Conservation (phyloP, 1,140 invertebrate genomes). For the Littorina saxatilis region DNA sequence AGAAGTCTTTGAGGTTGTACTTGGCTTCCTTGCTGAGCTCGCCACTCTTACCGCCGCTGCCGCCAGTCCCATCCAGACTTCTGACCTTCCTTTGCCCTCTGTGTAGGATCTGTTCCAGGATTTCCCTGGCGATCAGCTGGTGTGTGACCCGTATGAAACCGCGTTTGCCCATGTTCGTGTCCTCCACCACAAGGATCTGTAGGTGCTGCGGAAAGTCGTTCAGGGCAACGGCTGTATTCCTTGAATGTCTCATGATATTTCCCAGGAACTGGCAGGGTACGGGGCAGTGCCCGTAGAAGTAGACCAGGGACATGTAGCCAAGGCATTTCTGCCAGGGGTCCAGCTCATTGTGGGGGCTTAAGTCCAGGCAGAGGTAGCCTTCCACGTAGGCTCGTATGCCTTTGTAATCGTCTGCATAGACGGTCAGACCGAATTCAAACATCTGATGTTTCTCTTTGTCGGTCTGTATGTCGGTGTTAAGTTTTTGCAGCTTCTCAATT, state of each 20-base stretch:
- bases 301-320: conserved; percentile 50
- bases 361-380: conserved; percentile 44
- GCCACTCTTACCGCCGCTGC: not conserved
- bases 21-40: conserved; percentile 40
- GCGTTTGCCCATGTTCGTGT: conserved; percentile 38
- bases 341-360: not conserved
- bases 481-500: conserved; percentile 7
- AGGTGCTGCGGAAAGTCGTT: conserved; percentile 47
- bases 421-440: conserved; percentile 53
- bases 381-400: conserved; percentile 46
- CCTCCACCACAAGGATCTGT: conserved; percentile 47
- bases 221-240: too few species aligned
- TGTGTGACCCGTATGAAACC: conserved; percentile 54
- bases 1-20: conserved; percentile 41
- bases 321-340: conserved; percentile 42
- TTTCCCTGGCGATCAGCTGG: conserved; percentile 59
- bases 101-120: conserved; percentile 53
- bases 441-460: conserved; percentile 35
- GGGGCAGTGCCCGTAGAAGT: conserved; percentile 56
- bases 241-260: conserved; percentile 23
- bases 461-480: conserved; percentile 37
- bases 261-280: conserved; percentile 56
- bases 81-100: not conserved
- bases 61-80: not conserved
- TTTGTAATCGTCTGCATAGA: conserved; percentile 46